Evolutionary conservation across 2,113 vertebrate genomes (phyloP), one percentile per base, ranked within the genome.

Genomic region (Phainopepla nitens): DNA sequence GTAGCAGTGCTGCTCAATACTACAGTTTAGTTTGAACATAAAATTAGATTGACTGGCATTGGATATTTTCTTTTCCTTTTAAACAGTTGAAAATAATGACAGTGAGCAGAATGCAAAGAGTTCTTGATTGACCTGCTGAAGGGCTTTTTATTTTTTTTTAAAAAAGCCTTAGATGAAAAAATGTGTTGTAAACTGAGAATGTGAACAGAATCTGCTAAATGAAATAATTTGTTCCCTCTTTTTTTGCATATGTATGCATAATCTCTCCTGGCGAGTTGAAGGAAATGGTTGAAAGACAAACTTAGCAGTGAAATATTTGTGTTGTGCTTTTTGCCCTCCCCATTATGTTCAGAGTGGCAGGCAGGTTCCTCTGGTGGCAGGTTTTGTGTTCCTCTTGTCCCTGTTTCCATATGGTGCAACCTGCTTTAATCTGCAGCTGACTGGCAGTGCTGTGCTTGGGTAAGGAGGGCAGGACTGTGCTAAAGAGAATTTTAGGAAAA

Each of bases 21-120:
- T 87, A 13, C 70, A 28, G 6, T 50, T 87, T 61, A 88, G 69
- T 76, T 56, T 80, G 90, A 92, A 86, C 65, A 96, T 71, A 79
- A 89, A 89, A 89, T 41, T 53, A 68, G 45, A 66, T 69, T 81
- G 94, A 86, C 50, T 87, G 66, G 87, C 18, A 90, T 17, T 28
- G 66, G 45, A 57, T 84, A 54, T 60, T 64, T 72, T 81, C 15
- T 73, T 70, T 90, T 85, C 31, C 36, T n/a, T 57, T 77, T 39
- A n/a, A 92, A 87, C 50, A 91, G 33, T 31, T 64, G 65, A 72
- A 94, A 96, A 47, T 44, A 88, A 25, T 16, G 36, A 78, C 76
- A 91, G 51, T 47, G 42, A 95, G 39, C 50, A 92, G 77, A 64
- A 81, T 68, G 39, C 24, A 17, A 58, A 54, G 82, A 73, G 18